Evolutionary conservation across 2,113 vertebrate species (phyloP).

Genomic region (Catharus bicknelli): DNA sequence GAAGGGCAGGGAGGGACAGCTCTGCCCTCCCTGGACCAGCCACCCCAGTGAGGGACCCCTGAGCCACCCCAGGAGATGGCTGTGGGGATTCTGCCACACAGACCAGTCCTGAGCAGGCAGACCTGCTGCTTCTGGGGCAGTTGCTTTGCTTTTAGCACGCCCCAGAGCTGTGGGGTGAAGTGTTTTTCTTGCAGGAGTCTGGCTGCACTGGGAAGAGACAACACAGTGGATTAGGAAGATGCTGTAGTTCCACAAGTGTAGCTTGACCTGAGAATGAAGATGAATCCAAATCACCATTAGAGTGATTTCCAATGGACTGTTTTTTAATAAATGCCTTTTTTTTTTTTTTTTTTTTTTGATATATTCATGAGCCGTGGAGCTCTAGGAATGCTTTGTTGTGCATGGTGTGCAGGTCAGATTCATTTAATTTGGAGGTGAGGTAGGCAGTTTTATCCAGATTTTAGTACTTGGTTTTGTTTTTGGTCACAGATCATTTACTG

Average conservation of each 20-base stretch:
- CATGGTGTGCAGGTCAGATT: slow-evolving; percentile 10
- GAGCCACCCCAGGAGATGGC: background rate
- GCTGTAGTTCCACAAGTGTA: background rate
- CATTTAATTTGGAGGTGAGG: slow-evolving; percentile 63
- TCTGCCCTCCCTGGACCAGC: background rate
- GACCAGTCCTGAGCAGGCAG: background rate
- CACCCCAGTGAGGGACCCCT: fast-evolving
- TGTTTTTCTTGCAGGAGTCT: background rate
- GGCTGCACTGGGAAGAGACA: background rate
- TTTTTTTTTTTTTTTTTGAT: background rate
- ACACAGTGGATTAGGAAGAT: background rate
- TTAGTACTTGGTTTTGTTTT: slow-evolving; percentile 66
- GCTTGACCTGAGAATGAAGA: background rate
- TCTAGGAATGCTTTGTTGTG: slow-evolving; percentile 43
- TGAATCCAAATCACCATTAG: background rate
- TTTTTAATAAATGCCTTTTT: slow-evolving; percentile 7
- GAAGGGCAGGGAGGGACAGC: background rate
- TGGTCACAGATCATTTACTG: slow-evolving; percentile 66
- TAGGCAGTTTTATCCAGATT: slow-evolving; percentile 48
- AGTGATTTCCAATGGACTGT: background rate
- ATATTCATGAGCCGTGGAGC: fast-evolving
- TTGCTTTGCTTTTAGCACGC: background rate
- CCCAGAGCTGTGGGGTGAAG: background rate
- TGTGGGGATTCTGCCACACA: fast-evolving
- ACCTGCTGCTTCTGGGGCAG: fast-evolving